Percentiles rank a stretch among this genome's conserved stretches.
Evolutionary conservation across 1,140 invertebrate genomes (phyloP).

Genomic region (Nasonia vitripennis): DNA sequence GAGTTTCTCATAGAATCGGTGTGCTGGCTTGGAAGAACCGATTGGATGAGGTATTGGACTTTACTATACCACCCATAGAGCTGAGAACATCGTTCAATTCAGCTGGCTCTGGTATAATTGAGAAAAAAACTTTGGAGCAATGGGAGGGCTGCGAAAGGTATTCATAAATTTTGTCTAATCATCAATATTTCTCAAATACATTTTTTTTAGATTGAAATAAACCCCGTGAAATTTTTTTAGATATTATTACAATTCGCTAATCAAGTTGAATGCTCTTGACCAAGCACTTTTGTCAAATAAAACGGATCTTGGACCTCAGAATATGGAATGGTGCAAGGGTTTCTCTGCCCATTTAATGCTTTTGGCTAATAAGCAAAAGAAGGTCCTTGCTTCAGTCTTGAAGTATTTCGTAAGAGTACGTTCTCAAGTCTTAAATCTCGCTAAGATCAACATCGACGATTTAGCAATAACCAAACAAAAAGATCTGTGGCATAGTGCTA

Average conservation of each 20-base stretch:
- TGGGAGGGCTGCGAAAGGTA: slow-evolving; percentile 87
- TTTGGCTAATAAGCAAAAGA: slow-evolving; percentile 75
- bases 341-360: slow-evolving; percentile 83
- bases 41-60: slow-evolving; percentile 65
- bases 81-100: slow-evolving; percentile 74
- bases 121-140: slow-evolving; percentile 72
- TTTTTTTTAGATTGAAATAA: background rate
- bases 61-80: slow-evolving; percentile 78
- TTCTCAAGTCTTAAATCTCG: slow-evolving; percentile 61
- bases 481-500: slow-evolving; percentile 56
- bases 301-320: slow-evolving; percentile 86
- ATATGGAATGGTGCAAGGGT: slow-evolving; percentile 90
- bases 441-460: slow-evolving; percentile 50
- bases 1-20: slow-evolving; percentile 88
- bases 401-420: slow-evolving; percentile 68
- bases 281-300: slow-evolving; percentile 80
- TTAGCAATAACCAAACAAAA: slow-evolving; percentile 52
- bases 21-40: slow-evolving; percentile 71
- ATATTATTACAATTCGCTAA: slow-evolving; percentile 80
- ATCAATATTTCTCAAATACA: slow-evolving; percentile 12
- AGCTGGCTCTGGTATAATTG: slow-evolving; percentile 51
- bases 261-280: slow-evolving; percentile 81
- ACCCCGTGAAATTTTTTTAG: slow-evolving; percentile 9
- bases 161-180: slow-evolving; percentile 62
- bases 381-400: slow-evolving; percentile 63